Percentiles rank a stretch among this genome's conserved stretches.
These are phyloP conservation scores for Gavia stellata DNA, from an alignment of 2,113 vertebrate species.

Conservation along the genomic window DNA sequence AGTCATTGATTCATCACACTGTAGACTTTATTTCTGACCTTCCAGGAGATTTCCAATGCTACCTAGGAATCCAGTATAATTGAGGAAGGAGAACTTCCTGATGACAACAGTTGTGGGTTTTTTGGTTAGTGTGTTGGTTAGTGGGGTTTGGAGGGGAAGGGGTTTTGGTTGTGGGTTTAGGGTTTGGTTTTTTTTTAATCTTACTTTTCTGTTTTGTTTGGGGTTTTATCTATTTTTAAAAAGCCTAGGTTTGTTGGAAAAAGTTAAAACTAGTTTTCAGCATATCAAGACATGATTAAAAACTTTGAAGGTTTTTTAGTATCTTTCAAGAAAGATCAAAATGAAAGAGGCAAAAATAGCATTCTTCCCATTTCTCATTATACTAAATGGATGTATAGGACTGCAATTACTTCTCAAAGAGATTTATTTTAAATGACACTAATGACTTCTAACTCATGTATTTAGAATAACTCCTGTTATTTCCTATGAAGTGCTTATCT, in stretches of 20 bases:
- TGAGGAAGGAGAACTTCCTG: neutral
- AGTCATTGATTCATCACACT: neutral
- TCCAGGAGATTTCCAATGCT: neutral
- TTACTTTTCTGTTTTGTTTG: rapidly evolving
- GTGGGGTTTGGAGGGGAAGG: rapidly evolving
- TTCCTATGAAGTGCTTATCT: neutral
- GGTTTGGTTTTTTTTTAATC: rapidly evolving
- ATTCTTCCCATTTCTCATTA: neutral
- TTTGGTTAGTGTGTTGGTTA: no score
- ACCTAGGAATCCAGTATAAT: neutral
- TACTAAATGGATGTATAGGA: neutral
- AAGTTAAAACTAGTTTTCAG: neutral
- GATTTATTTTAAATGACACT: neutral
- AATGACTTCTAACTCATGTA: neutral
- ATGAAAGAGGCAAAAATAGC: neutral
- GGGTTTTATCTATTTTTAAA: neutral
- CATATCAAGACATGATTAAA: neutral
- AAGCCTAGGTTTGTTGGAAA: rapidly evolving
- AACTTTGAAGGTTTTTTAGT: rapidly evolving
- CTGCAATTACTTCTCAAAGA: neutral
- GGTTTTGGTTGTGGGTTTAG: rapidly evolving
- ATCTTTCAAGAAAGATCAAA: neutral
- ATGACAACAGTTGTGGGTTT: rapidly evolving
- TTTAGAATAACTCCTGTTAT: neutral
- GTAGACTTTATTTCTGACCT: neutral